Evolutionary conservation across 2,888 invertebrate genomes (phyloP), one percentile per base, ranked within the genome.

Genomic region (Hoplodrina ambigua): DNA sequence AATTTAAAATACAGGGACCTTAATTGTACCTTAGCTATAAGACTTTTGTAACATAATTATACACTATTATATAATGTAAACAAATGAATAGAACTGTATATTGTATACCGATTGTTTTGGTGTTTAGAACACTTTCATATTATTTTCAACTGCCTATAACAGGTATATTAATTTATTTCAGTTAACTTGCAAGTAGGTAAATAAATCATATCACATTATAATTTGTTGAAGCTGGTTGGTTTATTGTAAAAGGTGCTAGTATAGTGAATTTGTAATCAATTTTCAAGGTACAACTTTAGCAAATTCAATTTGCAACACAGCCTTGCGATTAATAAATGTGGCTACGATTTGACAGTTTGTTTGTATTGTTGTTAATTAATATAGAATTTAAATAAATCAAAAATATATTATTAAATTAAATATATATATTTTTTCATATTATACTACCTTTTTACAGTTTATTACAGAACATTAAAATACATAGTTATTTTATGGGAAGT

Each of bases 251-350:
- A 59, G 53, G 57, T 74, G 65, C 64, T 55, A 25, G 56, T 78
- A 67, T 69, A 67, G 69, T 82, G 61, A 75, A 81, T 75, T 69
- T 62, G 54, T 75, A 82, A 82, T 82, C 82, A 78, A 82, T 82
- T 82, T 83, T 70, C 82, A 75, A 78, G 75, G 61, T 71, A 60
- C 54, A 33, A 58, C 69, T 81, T 71, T 57, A 69, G 60, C 70
- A n/a, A 83, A 82, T 78, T 76, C 61, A 68, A 84, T 82, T 82
- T 53, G 73, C 68, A 67, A 67, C 74, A 69, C 49, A 71, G 52
- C 17, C 41, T 58, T 17, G 55, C 59, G 49, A 64, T 64, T 64
- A 58, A 70, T 46, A 75, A 75, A 59, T 66, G 52, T 63, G 65
- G 30, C 62, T 62, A 41, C 44, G 37, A 41, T 13, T 15, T 15